These are phyloP conservation scores for Clistopyga incitator DNA, from an alignment of 2,888 invertebrate genomes.

Conservation along the genomic window DNA sequence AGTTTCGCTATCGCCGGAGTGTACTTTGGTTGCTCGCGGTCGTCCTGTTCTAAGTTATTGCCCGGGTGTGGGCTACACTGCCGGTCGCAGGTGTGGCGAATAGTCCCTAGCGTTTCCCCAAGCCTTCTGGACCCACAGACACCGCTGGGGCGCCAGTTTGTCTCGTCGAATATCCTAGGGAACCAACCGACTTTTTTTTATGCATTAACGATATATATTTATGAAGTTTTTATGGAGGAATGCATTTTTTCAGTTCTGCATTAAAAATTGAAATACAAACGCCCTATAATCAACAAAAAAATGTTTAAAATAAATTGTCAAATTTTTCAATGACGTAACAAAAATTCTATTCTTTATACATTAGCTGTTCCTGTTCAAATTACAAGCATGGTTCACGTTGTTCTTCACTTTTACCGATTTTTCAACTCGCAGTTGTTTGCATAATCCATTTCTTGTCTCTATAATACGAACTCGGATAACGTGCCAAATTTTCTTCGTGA, in stretches of 20 bases:
- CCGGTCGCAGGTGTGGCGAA: conserved; percentile 68
- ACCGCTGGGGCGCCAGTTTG: conserved; percentile 39
- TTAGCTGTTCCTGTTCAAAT: too few species aligned
- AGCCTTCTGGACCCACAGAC: conserved; percentile 27
- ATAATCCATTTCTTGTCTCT: conserved; percentile 58
- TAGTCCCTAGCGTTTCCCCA: conserved; percentile 62
- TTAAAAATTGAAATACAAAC: background rate
- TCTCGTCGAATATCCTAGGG: conserved; percentile 43
- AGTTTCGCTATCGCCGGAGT: conserved; percentile 28
- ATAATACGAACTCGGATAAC: conserved; percentile 10
- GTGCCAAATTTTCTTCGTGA: conserved; percentile 52
- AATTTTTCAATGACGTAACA: too few species aligned
- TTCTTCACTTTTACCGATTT: conserved; percentile 31
- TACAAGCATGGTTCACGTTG: too few species aligned
- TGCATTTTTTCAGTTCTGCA: conserved; percentile 1
- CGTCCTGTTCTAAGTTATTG: conserved; percentile 65
- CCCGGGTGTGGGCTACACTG: conserved; percentile 60
- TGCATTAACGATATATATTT: background rate
- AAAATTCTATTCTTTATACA: too few species aligned
- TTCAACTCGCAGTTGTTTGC: conserved; percentile 45
- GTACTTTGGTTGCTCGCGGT: conserved; percentile 56
- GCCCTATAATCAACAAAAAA: too few species aligned
- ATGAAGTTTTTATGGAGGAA: background rate
- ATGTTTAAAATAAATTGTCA: too few species aligned
- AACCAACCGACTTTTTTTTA: conserved; percentile 34